Evolutionary conservation across 2,797 vertebrate species (phyloP), one percentile per base, ranked within the genome.

Genomic region (Myotis planiceps): DNA sequence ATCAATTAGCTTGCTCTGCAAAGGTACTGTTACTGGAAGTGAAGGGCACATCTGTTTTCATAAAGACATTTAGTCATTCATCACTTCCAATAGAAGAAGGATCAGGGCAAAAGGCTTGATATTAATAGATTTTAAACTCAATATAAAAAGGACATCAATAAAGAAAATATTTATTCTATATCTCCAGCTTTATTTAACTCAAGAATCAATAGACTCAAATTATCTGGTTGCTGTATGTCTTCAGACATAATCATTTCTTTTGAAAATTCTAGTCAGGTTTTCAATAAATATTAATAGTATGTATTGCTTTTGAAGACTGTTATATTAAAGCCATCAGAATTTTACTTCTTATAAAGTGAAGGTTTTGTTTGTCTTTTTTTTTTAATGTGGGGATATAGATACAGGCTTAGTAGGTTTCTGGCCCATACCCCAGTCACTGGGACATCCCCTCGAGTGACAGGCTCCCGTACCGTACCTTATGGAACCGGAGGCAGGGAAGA

Each of bases 1-100:
- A 88, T 88, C 74, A 86, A 69, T 80, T 68, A 97, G 75, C 69
- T 93, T 84, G 63, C 25, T 95, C 60, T 94, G 83, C 87, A 94
- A 74, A 94, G 68, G 71, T 74, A 83, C 47, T 49, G 15, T 65
- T 81, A 74, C 63, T 63, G 63, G 47, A 91, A 89, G 84, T 72
- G 87, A 90, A 96, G 65, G 80, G 63, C 23, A 49, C 10, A 69
- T 79, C n/a, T 93, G 76, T 68, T 83, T 94, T 79, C 71, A 92
- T 55, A 92, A 90, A 93, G 60, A 90, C 13, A 51, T 51, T 87
- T 19, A 86, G 79, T 72, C 47, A 68, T 83, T 65, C 81, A 74
- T 80, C 42, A 81, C 53, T 90, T 89, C 83, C 29, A 89, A 37
- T 14, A 90, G 63, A 72, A 94, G 47, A 60, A 32, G 29, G 15